Evolutionary conservation across 1,140 invertebrate species (phyloP).

Genomic region (Heliconius nattereri): DNA sequence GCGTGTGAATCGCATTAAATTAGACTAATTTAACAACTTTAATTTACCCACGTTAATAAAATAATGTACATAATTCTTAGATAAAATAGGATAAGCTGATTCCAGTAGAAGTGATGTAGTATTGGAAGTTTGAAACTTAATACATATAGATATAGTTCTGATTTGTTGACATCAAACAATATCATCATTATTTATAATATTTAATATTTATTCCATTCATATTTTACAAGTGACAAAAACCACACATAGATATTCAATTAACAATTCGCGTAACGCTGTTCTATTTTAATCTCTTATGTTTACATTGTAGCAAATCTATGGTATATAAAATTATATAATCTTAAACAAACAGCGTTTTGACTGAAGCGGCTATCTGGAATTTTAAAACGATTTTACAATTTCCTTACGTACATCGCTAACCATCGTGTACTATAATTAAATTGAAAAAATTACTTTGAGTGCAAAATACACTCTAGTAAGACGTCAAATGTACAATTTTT

Average conservation of each 20-base stretch:
- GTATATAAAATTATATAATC: constrained; percentile 50
- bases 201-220: constrained; percentile 36
- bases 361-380: constrained; percentile 44
- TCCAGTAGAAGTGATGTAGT: constrained; percentile 38
- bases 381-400: constrained; percentile 48
- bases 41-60: constrained; percentile 31
- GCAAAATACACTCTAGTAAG: constrained; percentile 56
- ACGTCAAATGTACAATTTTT: constrained; percentile 55
- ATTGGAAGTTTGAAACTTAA: constrained; percentile 10
- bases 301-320: constrained; percentile 51
- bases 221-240: constrained; percentile 45
- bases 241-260: constrained; percentile 37
- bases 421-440: constrained; percentile 54
- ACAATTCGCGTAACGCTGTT: constrained; percentile 38
- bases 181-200: constrained; percentile 27
- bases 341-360: constrained; percentile 42
- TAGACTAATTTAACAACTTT: constrained; percentile 39
- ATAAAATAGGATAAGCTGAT: constrained; percentile 40
- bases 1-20: constrained; percentile 34
- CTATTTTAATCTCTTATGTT: constrained; percentile 45
- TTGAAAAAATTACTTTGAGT: constrained; percentile 55
- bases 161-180: constrained; percentile 35
- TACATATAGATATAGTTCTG: constrained; percentile 34
- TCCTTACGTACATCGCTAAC: constrained; percentile 51
- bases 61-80: constrained; percentile 33